Conservation (phyloP, 2,888 invertebrate species). For the Drosophila macrothrix region DNA sequence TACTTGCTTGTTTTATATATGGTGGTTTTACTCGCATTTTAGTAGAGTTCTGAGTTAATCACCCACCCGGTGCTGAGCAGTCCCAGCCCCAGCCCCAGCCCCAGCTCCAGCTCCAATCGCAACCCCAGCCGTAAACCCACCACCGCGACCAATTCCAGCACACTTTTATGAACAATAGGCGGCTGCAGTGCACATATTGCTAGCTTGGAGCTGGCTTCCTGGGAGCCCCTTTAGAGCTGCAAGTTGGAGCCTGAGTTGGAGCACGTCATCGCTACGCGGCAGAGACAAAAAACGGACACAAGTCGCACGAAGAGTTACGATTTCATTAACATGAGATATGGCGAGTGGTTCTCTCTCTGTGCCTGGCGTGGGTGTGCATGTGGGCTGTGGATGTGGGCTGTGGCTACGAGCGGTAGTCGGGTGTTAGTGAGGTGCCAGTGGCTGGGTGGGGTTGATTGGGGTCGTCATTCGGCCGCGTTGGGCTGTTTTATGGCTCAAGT, state of each 20-base stretch:
- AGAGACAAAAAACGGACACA: conserved; percentile 68
- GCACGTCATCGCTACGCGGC: conserved; percentile 44
- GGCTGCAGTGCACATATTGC: conserved; percentile 31
- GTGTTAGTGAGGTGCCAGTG: not conserved
- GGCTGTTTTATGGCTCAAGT: conserved; percentile 75
- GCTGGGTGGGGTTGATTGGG: conserved; percentile 51
- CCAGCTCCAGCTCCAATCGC: not conserved
- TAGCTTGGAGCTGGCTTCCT: not conserved
- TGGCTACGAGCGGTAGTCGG: not conserved
- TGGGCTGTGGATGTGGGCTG: not conserved
- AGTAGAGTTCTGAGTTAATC: conserved; percentile 24
- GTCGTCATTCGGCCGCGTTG: conserved; percentile 51
- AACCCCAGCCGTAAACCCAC: not conserved
- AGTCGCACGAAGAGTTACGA: conserved; percentile 78
- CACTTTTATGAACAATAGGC: conserved; percentile 40
- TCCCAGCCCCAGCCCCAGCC: no score
- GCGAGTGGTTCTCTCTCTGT: conserved; percentile 58
- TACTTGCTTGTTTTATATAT: no score
- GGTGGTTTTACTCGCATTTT: conserved; percentile 16
- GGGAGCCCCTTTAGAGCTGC: conserved; percentile 1
- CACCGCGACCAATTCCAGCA: not conserved
- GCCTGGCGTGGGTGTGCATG: not conserved
- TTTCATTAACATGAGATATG: conserved; percentile 82
- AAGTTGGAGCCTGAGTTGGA: conserved; percentile 22
- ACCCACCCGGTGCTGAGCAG: conserved; percentile 2